Percentiles rank a stretch among this genome's conserved stretches.
Evolutionary conservation across 2,113 vertebrate genomes (phyloP).

Genomic region (Helogale parvula): DNA sequence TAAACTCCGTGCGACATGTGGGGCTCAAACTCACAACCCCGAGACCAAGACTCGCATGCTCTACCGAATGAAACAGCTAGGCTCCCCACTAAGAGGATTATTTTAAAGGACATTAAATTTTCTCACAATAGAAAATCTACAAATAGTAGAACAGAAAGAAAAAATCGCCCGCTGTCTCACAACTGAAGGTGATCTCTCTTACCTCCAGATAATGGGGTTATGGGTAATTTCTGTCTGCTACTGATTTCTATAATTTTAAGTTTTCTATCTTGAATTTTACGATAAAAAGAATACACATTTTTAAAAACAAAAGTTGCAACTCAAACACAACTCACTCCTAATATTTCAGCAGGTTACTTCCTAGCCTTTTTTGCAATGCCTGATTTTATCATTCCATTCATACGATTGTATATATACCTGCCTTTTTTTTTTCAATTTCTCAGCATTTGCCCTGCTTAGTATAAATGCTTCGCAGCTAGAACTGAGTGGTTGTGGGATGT

Average conservation of each 20-base stretch:
- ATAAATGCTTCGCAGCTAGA: not conserved
- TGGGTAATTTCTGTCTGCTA: not conserved
- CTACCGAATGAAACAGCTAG: not conserved
- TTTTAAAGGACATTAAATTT: not conserved
- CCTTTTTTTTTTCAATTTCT: not conserved
- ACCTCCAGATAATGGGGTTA: not conserved
- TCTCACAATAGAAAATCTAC: not conserved
- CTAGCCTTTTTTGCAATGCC: not conserved
- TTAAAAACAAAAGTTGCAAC: not conserved
- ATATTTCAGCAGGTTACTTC: not conserved
- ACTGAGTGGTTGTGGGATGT: not conserved
- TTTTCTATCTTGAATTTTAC: not conserved
- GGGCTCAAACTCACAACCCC: not conserved
- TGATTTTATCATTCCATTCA: not conserved
- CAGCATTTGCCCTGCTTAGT: not conserved
- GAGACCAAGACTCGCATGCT: not conserved
- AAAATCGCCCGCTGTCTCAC: not conserved
- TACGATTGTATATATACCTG: not conserved
- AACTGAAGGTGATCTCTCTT: not conserved
- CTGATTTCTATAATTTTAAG: not conserved
- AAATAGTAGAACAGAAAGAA: slow-evolving; percentile 1
- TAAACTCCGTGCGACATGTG: not conserved
- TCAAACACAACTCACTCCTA: not conserved
- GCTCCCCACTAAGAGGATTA: not conserved
- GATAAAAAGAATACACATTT: not conserved